Evolutionary conservation across 2,113 vertebrate species (phyloP), one percentile per base, ranked within the genome.

Genomic region (Rostratula benghalensis): DNA sequence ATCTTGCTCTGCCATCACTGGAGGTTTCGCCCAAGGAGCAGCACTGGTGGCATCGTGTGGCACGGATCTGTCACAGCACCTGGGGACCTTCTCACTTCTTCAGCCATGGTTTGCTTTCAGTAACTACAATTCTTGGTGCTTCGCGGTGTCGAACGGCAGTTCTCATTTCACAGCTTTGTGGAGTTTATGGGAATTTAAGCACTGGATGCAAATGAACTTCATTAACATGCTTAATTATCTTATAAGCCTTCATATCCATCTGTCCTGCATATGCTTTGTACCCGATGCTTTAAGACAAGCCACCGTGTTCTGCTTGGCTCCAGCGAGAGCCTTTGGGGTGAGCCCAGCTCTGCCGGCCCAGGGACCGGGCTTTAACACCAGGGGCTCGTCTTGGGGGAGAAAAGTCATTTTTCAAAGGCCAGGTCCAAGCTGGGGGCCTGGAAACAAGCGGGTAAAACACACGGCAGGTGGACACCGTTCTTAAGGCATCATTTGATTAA

Each of bases 161-260:
- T 95, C 92, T 96, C 88, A 76, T 96, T 92, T 97, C 53, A 57
- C 90, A 87, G 70, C 83, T 95, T 95, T 51, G 10, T 24, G 0
- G 92, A 89, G 83, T 97, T 93, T 92, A 92, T 91, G 85, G 95
- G 88, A 90, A 96, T 92, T 86, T 85, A 84, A 93, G 90, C 82
- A 31, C 77, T 76, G 27, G 76, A 96, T 96, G 93, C 61, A 92
- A 95, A 59, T 95, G 83, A 96, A 82, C 92, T 92, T 94, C 82
- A 89, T 91, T 95, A 96, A 46, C 69, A 71, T 88, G 75, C 90
- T 96, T 95, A 84, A 88, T 95, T 91, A 80, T 95, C 93, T 81
- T 88, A 39, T 64, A 91, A 87, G 28, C 53, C 79, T 79, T 79
- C 77, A 30, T 31, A 45, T 57, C 94, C 93, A 84, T 93, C 89